Base-by-base conservation (phyloP, 2,113 vertebrate species). In the Gorsachius goisagi region DNA sequence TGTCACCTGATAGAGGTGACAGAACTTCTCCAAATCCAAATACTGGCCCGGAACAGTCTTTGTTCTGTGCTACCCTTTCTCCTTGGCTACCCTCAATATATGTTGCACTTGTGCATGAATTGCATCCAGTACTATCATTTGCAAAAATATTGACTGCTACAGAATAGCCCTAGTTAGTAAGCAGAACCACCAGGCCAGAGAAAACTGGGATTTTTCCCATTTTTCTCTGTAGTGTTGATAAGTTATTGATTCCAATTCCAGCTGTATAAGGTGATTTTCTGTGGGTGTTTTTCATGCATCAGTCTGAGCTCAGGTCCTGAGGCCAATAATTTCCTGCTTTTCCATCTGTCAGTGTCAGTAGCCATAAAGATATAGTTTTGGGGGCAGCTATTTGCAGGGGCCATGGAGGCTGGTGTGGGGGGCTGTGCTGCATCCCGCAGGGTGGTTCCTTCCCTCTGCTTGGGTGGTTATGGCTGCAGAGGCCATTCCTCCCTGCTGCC, bases 191-290 rank as follows among this genome's bases (percentile, higher is more conserved):
- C 16, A 78, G 56, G 75, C 41, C 47, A 17, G 39, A 55, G 52
- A 87, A 44, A 89, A 8, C 39, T 79, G 49, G 69, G 69, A 64
- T 85, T 91, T 85, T 55, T 0, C 27, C 30, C 3, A 1, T 39
- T 53, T 56, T 90, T 83, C 41, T 94, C 80, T 85, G 69, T 68
- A 85, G 35, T 32, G 73, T n/a, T 91, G 86, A 60, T 95, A 95
- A 89, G 69, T 74, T 94, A 89, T 68, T 0, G 17, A 94, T 97
- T 89, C 41, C 73, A 75, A 15, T 87, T 91, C 35, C 44, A 79
- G 81, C 73, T 78, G 53, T 53, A 60, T 56, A 75, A 78, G 52
- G 28, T 89, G 84, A 44, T 91, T 93, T 90, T 94, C 84, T 91
- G 60, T 47, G 49, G 41, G 13, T 75, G 39, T 77, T 95, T 91